Base-by-base conservation (phyloP, 2,888 invertebrate genomes). In the Cyrtodaria siliqua region DNA sequence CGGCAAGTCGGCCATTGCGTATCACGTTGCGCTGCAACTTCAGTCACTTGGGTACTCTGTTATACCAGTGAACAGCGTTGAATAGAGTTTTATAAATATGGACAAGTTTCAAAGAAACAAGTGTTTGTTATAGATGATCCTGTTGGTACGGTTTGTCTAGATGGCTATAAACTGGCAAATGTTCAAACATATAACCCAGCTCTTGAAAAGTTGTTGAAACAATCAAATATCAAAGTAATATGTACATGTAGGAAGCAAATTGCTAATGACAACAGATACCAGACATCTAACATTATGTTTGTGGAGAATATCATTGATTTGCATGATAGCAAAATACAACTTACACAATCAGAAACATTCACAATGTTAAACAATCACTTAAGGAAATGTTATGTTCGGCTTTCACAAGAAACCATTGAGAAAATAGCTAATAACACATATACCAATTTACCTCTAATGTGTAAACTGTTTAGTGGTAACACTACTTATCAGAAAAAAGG, bases 1-100 rank as follows among this genome's bases (percentile, higher is more conserved):
- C 23, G 56, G 56, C 2, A 56, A 56, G 38, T 56, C 56, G 23
- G 56, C 56, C 4, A 29, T 56, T 18, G 56, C 56, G 14, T 56
- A 56, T 56, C 56, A 56, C 20, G 33, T 33, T 18, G 56, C 56
- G 29, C 20, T 56, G 14, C 29, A 38, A 38, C 20, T 56, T 16
- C 29, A 20, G 12, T 9, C 40, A n/a, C 38, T 33, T 4, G 56
- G 56, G 38, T 56, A 56, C 38, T 33, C 4, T 38, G 33, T 56
- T 12, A 6, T 56, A 23, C 56, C 56, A n/a, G 38, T 56, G 2
- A 14, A 29, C n/a, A 18, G 18, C 18, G 14, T 9, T 56, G 1
- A 38, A 56, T 12, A 33, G 56, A 56, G 6, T 14, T 56, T 33
- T 38, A 56, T 14, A 33, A 20, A 14, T 56, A 38, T 23, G 29